Conservation (phyloP, 2,113 vertebrate genomes). For the Silurus meridionalis region DNA sequence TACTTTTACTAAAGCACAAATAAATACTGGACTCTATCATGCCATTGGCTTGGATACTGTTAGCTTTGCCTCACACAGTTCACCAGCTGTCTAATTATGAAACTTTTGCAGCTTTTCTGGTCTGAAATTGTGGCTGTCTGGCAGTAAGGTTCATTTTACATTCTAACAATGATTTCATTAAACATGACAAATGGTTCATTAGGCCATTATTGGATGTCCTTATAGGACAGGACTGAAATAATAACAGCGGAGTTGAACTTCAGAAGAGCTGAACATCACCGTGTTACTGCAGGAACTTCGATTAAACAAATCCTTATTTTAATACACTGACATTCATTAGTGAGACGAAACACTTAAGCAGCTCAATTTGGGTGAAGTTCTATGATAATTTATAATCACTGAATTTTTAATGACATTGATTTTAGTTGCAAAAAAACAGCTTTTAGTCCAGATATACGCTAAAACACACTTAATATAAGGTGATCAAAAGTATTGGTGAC, state of each 20-base stretch:
- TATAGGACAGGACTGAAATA: background rate
- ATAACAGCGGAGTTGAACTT: background rate
- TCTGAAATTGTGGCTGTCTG: background rate
- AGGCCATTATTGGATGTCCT: background rate
- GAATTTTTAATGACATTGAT: background rate
- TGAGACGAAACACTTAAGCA: background rate
- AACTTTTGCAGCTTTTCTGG: background rate
- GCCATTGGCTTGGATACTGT: background rate
- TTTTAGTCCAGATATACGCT: no score
- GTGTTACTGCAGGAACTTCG: background rate
- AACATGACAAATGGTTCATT: background rate
- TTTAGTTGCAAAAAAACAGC: no score
- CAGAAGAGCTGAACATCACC: background rate
- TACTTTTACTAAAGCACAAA: constrained; percentile 1
- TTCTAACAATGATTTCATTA: constrained; percentile 15
- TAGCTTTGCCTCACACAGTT: background rate
- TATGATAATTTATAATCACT: background rate
- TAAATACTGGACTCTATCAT: background rate
- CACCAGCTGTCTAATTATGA: background rate
- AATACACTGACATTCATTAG: background rate
- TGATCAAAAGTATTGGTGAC: no score
- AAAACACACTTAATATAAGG: no score
- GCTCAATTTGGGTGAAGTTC: background rate
- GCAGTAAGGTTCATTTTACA: background rate
- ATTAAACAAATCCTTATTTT: background rate